phyloP scores from a whole-genome alignment of 2,113 vertebrate species.

The Odocoileus hemionus region DNA sequence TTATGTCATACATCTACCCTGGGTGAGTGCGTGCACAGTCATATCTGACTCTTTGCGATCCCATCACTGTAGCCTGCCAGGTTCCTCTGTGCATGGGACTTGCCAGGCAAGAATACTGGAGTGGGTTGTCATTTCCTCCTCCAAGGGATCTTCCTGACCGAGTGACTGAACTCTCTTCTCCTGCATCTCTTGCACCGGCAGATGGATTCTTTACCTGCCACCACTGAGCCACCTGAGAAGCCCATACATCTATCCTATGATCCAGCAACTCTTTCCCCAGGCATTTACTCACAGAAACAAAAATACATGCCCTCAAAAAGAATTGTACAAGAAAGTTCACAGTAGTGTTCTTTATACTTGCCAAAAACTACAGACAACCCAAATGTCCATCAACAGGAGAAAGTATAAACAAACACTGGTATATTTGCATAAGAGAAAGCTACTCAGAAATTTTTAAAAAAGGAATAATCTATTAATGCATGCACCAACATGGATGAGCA shows the following conservation, averaged over 20 bases:
- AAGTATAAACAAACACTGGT: not conserved
- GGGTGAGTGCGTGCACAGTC: accelerated
- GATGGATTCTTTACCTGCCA: not conserved
- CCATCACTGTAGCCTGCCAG: not conserved
- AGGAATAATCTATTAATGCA: not conserved
- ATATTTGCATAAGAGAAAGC: not conserved
- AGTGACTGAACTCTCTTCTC: not conserved
- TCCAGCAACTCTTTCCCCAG: not conserved
- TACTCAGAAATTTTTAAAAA: not conserved
- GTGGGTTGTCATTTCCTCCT: not conserved
- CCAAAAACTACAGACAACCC: not conserved
- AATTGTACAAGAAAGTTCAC: not conserved
- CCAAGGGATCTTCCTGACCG: not conserved
- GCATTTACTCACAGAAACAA: not conserved
- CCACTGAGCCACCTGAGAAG: not conserved
- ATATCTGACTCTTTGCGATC: not conserved
- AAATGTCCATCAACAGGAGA: not conserved
- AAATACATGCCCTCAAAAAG: not conserved
- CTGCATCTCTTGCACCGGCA: not conserved
- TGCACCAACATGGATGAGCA: not conserved
- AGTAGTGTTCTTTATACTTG: not conserved
- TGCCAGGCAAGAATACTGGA: not conserved
- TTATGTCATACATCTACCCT: not conserved
- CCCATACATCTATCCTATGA: not conserved
- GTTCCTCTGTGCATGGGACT: not conserved